Base-by-base conservation (phyloP, 2,113 vertebrate species). In the Callopanchax toddi region DNA sequence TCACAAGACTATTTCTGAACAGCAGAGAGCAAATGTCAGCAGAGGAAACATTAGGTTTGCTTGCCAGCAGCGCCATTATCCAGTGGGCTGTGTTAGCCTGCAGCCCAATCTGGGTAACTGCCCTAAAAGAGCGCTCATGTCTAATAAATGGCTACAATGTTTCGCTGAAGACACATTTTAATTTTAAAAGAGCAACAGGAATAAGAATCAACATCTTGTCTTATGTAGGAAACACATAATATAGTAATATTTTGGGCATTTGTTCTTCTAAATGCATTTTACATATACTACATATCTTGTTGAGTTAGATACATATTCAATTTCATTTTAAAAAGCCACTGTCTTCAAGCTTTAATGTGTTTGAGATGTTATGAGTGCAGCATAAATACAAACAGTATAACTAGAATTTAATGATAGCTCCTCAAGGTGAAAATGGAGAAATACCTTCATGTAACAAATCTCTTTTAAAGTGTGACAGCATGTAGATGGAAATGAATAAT, bases 1-100 rank as follows among this genome's bases (percentile, higher is more conserved):
- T 62, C 42, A 44, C 45, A 79, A 54, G 25, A 58, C 43, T 67
- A 68, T 71, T 56, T 61, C 60, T 37, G 46, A 74, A 65, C 58
- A 74, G 75, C 61, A 78, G 56, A 44, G 58, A 52, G 51, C 6
- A 40, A 67, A 44, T 37, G 46, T 68, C 49, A 76, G 39, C 67
- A 36, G 58, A 70, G 56, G 64, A 82, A 58, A 74, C 66, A 68
- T 56, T 32, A 56, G 45, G 4, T 7, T 29, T 29, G 7, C 26
- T 4, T 29, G 26, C 26, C 26, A 29, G 26, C 26, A 29, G 26
- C 26, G 7, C 26, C 7, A 29, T 7, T 29, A 29, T 29, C 26
- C 16, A 64, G 34, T 51, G 58, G 39, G 57, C 55, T 69, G 73
- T 61, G 54, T 53, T 66, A 42, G 25, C 40, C 45, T 10, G 10